These are phyloP conservation scores for Leptopilina boulardi DNA, from an alignment of 1,140 invertebrate species.

Conservation along the genomic window DNA sequence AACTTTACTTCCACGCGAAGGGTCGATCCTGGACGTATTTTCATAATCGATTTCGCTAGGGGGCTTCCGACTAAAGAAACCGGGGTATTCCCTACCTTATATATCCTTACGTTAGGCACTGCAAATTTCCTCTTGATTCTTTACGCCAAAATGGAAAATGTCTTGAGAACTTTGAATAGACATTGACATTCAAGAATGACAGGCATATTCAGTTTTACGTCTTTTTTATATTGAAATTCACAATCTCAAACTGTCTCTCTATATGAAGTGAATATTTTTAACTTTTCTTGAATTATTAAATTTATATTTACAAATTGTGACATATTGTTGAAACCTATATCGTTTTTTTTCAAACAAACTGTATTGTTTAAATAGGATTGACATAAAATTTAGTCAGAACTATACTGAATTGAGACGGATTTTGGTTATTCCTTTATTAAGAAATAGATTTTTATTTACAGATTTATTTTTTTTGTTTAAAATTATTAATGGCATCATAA, in stretches of 20 bases:
- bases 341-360: too few species aligned
- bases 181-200: constrained; percentile 13
- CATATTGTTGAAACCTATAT: too few species aligned
- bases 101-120: constrained; percentile 16
- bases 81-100: constrained; percentile 1
- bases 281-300: too few species aligned
- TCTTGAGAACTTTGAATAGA: neutral
- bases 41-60: constrained; percentile 33
- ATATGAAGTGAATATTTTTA: too few species aligned
- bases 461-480: too few species aligned
- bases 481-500: too few species aligned
- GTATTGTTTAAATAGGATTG: too few species aligned
- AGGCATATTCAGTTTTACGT: constrained; percentile 5
- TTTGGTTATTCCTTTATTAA: too few species aligned
- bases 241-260: neutral
- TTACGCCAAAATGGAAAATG: constrained; percentile 20
- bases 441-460: too few species aligned
- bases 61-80: constrained; percentile 30
- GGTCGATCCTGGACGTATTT: constrained; percentile 27
- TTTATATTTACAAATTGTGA: too few species aligned
- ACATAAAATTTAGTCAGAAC: too few species aligned
- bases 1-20: constrained; percentile 11
- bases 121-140: constrained; percentile 26
- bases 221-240: neutral
- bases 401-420: too few species aligned